phyloP scores from a whole-genome alignment of 2,797 vertebrate genomes.

The Todus mexicanus region DNA sequence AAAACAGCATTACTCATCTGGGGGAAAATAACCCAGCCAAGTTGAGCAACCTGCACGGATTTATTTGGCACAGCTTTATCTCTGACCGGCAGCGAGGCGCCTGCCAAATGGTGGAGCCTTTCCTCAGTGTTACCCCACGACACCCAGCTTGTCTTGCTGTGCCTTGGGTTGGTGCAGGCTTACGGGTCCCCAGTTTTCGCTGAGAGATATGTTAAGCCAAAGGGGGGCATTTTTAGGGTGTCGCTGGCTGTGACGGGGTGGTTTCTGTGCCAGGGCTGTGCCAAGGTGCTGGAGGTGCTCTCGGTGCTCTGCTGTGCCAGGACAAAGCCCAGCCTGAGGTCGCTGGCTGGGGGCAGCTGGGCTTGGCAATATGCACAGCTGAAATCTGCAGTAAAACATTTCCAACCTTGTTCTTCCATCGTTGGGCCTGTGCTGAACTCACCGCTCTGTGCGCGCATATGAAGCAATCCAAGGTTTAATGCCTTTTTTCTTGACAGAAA shows the following conservation, averaged over 20 bases:
- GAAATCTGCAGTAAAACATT: neutral
- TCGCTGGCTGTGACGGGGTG: neutral
- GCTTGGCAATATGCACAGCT: neutral
- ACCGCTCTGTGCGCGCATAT: fast-evolving
- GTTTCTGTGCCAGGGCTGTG: neutral
- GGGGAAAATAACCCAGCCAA: neutral
- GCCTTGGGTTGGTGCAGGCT: fast-evolving
- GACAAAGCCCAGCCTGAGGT: neutral
- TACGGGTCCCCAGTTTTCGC: neutral
- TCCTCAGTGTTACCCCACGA: fast-evolving
- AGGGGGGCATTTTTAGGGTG: neutral
- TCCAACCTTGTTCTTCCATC: neutral
- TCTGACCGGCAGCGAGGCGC: neutral
- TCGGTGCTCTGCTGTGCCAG: fast-evolving
- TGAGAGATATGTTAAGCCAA: fast-evolving
- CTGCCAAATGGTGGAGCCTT: neutral
- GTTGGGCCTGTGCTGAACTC: neutral
- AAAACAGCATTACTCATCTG: neutral
- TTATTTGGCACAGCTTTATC: neutral
- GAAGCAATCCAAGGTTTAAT: neutral
- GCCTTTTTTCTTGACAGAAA: neutral
- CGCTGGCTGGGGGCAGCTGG: neutral
- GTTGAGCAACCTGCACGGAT: neutral
- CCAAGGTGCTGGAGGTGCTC: neutral
- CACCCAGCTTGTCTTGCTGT: neutral